Base-by-base conservation (phyloP, 2,797 vertebrate species). In the Champsocephalus esox region DNA sequence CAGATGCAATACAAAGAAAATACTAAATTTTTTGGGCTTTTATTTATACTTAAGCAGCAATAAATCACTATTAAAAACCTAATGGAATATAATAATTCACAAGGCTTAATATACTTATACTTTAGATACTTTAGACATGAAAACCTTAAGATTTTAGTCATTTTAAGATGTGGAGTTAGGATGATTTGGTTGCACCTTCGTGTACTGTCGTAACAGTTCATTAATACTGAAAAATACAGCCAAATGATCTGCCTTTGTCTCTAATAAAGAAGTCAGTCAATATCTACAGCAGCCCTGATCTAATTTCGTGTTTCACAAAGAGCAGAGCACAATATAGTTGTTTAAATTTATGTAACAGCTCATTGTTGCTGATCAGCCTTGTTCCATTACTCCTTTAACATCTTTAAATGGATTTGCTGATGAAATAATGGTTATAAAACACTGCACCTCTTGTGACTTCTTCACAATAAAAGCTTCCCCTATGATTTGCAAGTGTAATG, bases 1-100 rank as follows among this genome's bases (percentile, higher is more conserved):
- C 57, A 84, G 63, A 80, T 12, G 80, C 6, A 38, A 38, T 38
- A 38, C 34, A 38, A 38, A 38, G 34, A 38, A 38, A 38, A 38
- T 38, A 4, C 5, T 9, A 9, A 21, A 21, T 2, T 12, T 21
- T 43, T 43, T 24, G 41, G 8, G 12, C 1, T 1, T 44, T 8
- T n/a, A 49, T 16, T 49, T 49, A 9, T 49, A 50, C 17, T 50
- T 7, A 50, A n/a, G 48, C 17, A 9, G 9, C 9, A n/a, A 50
- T 50, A n/a, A 8, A 50, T 50, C 17, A 17, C 1, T 17, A 17
- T 17, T 48, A 6, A 16, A 14, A 16, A 13, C 12, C 1, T n/a
- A n/a, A 10, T 41, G 10, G 34, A 12, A 41, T 19, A 12, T 38
- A 51, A 51, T 21, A 12, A 12, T n/a, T 51, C n/a, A 51, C 9